Percentiles rank a stretch among this genome's conserved stretches.
phyloP scores from a whole-genome alignment of 1,140 invertebrate species.

The Diorhabda elongata region DNA sequence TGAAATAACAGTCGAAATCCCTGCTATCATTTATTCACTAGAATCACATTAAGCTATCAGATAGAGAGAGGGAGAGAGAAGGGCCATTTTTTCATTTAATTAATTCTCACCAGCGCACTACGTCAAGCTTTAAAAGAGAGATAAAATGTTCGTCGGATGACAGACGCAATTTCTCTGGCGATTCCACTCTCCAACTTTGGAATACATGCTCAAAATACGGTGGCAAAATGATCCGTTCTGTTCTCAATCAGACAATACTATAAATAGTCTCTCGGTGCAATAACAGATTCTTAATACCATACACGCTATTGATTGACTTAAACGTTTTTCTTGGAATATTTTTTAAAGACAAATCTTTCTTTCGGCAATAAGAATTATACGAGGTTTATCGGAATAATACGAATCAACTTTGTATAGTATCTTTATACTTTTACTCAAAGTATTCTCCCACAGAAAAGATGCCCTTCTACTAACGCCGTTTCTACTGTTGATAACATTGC shows the following conservation, averaged over 20 bases:
- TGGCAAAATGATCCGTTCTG: not conserved
- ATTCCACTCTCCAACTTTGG: conserved; percentile 20
- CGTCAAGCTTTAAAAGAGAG: conserved; percentile 44
- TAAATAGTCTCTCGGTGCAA: not conserved
- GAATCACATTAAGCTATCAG: conserved; percentile 41
- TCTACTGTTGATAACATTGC: no score
- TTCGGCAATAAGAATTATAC: no score
- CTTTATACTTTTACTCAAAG: no score
- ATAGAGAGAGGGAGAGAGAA: conserved; percentile 26
- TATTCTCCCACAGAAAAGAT: no score
- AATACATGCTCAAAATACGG: not conserved
- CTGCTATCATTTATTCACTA: conserved; percentile 38
- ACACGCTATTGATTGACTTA: not conserved
- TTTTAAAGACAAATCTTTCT: no score
- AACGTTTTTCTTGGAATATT: not conserved
- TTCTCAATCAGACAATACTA: not conserved
- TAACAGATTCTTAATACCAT: not conserved
- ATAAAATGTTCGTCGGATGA: conserved; percentile 41
- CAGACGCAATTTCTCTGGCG: conserved; percentile 41
- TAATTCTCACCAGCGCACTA: conserved; percentile 43
- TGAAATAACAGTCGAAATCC: conserved; percentile 34
- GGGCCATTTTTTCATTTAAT: conserved; percentile 43
- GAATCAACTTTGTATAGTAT: no score
- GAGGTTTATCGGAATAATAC: no score
- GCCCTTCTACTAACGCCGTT: no score